Base-by-base conservation (phyloP, 2,113 vertebrate genomes). In the Triplophysa dalaica region DNA sequence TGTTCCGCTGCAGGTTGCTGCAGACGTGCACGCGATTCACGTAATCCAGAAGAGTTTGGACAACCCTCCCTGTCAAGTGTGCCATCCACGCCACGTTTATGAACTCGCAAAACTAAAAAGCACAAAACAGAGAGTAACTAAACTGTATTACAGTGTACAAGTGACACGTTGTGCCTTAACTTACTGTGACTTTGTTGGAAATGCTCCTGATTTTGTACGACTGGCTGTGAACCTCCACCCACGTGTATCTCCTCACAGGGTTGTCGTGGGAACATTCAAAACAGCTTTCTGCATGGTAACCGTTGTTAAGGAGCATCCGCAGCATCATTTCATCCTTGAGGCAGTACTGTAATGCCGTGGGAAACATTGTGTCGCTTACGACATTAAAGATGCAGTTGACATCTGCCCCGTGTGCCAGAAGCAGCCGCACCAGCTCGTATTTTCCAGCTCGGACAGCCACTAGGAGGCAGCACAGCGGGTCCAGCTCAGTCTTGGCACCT, bases 21-120 rank as follows among this genome's bases (percentile, higher is more conserved):
- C 96, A 97, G 56, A 97, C 86, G 82, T 89, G 90, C 76, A 95
- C 89, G 11, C 92, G 89, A 86, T 91, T 89, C 82, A 91, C 91
- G 38, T 96, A 97, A 88, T 98, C 95, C 73, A 96, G 87, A 58
- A 98, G 93, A 21, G 91, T 85, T 41, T 88, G 91, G 66, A 95
- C 86, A 63, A 95, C 83, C 29, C 87, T 86, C 82, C 94, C 95
- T 1, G 91, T 89, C 84, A 95, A 80, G 60, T 95, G 90, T 38
- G 86, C 90, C 90, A 96, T 88, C 92, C 93, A 97, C 0, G 87
- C 89, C 83, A 96, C 89, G 13, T 93, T 91, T 77, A 95, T 92
- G 84, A 96, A 95, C 78, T 96, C 95, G 87, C 94, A 96, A 87
- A 98, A 96, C 94, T 97, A 86, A 88, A 89, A 63, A 4, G 75